Evolutionary conservation across 1,140 invertebrate genomes (phyloP), one percentile per base, ranked within the genome.

Genomic region (Drosophila orena): DNA sequence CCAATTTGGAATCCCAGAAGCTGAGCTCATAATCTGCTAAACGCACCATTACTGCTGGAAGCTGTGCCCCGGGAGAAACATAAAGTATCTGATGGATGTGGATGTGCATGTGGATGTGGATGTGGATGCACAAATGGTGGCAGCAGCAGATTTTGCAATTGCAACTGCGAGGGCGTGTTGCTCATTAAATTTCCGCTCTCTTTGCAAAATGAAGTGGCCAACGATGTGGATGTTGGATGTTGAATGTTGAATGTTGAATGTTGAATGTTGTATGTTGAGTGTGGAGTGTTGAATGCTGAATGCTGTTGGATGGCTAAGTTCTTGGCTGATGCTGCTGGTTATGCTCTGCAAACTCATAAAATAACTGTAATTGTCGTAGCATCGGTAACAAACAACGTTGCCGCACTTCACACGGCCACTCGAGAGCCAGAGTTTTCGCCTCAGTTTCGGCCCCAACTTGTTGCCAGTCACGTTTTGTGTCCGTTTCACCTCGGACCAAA

Each of bases 161-260:
- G 42, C 42, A 40, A 49, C 10, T 50, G 61, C 22, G 57, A 65
- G 74, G 52, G 57, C 22, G 69, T 64, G 58, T 47, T 89, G 84
- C 84, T 88, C 84, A 88, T 88, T 88, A 88, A 88, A 89, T 88
- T 88, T 89, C 72, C 84, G 84, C 84, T 88, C 84, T 88, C 84
- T 83, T 88, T 88, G 83, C 84, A 89, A 77, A 77, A 59, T 88
- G 83, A 88, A 88, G 83, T 88, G 83, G 66, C 70, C 53, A 71
- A 24, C 17, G 64, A 49, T 54, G 60, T 34, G 50, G 58, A 50
- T 59, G 35, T 37, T 37, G 37, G 12, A 38, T 38, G 37, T 38
- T 38, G 12, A 14, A 14, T 37, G 35, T 37, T 35, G 34, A 35
- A 11, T 35, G 34, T 11, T 37, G 27, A 30, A 30, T 30, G 30